Conservation (phyloP, 2,888 invertebrate genomes). For the Tachina grossa region DNA sequence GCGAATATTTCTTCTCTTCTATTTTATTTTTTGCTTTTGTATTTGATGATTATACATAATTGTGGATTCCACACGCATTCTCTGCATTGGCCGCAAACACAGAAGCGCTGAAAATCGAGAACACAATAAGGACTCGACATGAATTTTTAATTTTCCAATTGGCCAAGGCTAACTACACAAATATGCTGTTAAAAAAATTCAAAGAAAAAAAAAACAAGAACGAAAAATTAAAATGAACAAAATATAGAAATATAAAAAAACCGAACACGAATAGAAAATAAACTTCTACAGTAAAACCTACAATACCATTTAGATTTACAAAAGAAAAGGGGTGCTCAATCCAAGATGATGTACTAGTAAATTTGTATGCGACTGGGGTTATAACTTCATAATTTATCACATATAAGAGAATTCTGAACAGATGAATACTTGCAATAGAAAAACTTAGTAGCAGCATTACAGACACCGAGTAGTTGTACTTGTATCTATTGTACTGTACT, state of each 20-base stretch:
- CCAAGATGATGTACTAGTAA: conserved; percentile 10
- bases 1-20: background rate
- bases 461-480: conserved; percentile 7
- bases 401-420: conserved; percentile 49
- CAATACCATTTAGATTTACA: conserved; percentile 35
- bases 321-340: conserved; percentile 52
- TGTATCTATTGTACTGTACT: too few species aligned
- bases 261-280: conserved; percentile 46
- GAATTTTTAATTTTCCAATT: conserved; percentile 71
- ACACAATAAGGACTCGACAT: conserved; percentile 68
- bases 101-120: conserved; percentile 70
- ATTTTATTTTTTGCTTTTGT: conserved; percentile 16
- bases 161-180: conserved; percentile 66
- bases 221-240: conserved; percentile 26
- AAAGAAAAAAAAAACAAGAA: background rate
- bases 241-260: conserved; percentile 48
- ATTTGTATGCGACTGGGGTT: conserved; percentile 65
- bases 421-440: conserved; percentile 34
- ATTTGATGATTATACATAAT: conserved; percentile 65
- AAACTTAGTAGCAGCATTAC: background rate
- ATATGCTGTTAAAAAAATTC: conserved; percentile 23
- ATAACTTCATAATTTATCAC: conserved; percentile 69
- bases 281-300: conserved; percentile 42
- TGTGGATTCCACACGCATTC: conserved; percentile 69
- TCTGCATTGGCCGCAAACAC: conserved; percentile 70